Base-by-base conservation (phyloP, 2,888 invertebrate genomes). In the Microplitis manilae region DNA sequence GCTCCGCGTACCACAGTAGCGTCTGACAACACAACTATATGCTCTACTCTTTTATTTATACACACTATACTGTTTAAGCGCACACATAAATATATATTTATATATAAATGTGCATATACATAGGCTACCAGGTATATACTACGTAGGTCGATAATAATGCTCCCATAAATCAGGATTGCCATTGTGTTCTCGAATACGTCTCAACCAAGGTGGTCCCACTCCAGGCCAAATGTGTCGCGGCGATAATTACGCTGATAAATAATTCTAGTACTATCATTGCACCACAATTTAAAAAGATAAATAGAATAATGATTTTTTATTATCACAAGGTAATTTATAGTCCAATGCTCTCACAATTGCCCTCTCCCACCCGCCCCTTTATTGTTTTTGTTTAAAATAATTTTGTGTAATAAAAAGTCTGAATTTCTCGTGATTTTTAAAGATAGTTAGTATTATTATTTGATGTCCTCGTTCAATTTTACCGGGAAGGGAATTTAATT, bases 101-200 rank as follows among this genome's bases (percentile, higher is more conserved):
- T 70, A 80, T 60, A 78, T 74, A 76, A 68, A 76, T 59, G 74
- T 82, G 84, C 84, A 84, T 84, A 83, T 81, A 83, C 81, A 82
- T 50, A 50, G 13, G 83, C 83, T 30, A 30, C 30, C 30, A 5
- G 62, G 41, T 82, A 82, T 83, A 76, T 82, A 65, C 81, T 83
- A 85, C 84, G 84, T 85, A 84, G 86, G 83, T 79, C 80, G 86
- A 80, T 83, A 84, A 88, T 88, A 87, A 88, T 87, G 84, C 85
- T 78, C 83, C 81, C 84, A 84, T 89, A 89, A 89, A 88, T 88
- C 88, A 89, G 80, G 75, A 64, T 79, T 80, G 79, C 86, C 83
- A 87, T 88, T 88, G 85, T 84, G 79, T 81, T 83, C 84, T 85
- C 81, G 84, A 87, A 84, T 83, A 75, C 71, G 70, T 70, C 77